Percentiles rank a stretch among this genome's conserved stretches.
phyloP scores from a whole-genome alignment of 2,888 invertebrate genomes.

The Lingula anatina region DNA sequence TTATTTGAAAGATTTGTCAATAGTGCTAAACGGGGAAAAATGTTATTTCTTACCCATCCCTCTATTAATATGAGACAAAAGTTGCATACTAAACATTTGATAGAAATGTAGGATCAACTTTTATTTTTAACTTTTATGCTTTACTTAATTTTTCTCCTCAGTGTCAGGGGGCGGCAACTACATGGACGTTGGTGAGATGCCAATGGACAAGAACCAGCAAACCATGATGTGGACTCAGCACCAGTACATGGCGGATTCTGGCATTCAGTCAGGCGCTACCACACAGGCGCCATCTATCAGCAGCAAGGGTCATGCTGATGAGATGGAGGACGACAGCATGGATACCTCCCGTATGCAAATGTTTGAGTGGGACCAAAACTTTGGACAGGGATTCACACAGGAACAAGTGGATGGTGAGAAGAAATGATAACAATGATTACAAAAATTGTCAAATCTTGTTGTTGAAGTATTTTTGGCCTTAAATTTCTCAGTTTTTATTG shows the following conservation, averaged over 20 bases:
- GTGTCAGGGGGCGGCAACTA: conserved; percentile 27
- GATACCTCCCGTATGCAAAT: conserved; percentile 65
- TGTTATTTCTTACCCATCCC: too few species aligned
- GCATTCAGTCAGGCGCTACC: conserved; percentile 91
- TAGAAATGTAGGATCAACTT: too few species aligned
- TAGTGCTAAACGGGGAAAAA: too few species aligned
- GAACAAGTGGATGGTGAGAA: conserved; percentile 86
- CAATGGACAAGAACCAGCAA: conserved; percentile 54
- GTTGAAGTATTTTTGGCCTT: too few species aligned
- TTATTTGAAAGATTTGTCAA: too few species aligned
- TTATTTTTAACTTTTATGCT: too few species aligned
- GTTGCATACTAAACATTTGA: too few species aligned
- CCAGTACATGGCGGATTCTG: conserved; percentile 84
- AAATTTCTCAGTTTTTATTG: too few species aligned
- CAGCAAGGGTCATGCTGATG: conserved; percentile 61
- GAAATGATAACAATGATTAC: not conserved
- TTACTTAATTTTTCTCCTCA: not conserved
- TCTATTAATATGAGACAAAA: too few species aligned
- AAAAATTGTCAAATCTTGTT: too few species aligned
- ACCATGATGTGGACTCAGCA: conserved; percentile 95
- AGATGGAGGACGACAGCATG: conserved; percentile 72
- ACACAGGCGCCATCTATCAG: conserved; percentile 84
- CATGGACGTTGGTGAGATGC: conserved; percentile 42
- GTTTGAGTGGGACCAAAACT: conserved; percentile 63
- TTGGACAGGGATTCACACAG: conserved; percentile 71